These are phyloP conservation scores for Xiphophorus maculatus DNA, from an alignment of 2,113 vertebrate species.

Conservation along the genomic window DNA sequence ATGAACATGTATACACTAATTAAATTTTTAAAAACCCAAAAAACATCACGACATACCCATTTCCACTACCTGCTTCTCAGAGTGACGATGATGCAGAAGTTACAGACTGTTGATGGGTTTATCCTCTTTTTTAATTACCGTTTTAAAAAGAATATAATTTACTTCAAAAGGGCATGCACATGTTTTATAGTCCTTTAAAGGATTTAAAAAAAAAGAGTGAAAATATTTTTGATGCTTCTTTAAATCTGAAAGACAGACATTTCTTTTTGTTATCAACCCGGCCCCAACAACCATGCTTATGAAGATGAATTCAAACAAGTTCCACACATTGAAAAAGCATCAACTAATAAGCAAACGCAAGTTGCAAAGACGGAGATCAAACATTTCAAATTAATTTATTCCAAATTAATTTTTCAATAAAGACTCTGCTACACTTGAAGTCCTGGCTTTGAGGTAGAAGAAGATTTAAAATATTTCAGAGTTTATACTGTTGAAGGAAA, in stretches of 20 bases:
- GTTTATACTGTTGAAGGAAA: neutral
- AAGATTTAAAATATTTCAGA: too few species aligned
- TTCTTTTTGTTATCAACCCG: neutral
- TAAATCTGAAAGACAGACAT: neutral
- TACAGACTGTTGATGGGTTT: too few species aligned
- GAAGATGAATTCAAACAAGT: neutral
- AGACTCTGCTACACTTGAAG: too few species aligned
- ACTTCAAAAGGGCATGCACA: neutral
- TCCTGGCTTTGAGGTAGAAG: neutral
- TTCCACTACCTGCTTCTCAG: too few species aligned
- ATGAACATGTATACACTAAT: neutral
- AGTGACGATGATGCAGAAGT: too few species aligned
- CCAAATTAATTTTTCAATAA: neutral
- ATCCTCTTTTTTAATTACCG: neutral
- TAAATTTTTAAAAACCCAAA: too few species aligned
- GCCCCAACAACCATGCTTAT: neutral
- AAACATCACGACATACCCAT: too few species aligned
- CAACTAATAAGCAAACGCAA: neutral
- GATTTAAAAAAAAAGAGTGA: neutral
- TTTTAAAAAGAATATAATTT: neutral
- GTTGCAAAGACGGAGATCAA: conserved; percentile 5
- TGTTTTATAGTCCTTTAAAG: neutral
- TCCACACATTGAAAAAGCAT: too few species aligned
- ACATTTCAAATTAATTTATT: neutral
- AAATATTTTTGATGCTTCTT: neutral